Conservation (phyloP, 2,888 invertebrate species). For the Geophilus truncorum region DNA sequence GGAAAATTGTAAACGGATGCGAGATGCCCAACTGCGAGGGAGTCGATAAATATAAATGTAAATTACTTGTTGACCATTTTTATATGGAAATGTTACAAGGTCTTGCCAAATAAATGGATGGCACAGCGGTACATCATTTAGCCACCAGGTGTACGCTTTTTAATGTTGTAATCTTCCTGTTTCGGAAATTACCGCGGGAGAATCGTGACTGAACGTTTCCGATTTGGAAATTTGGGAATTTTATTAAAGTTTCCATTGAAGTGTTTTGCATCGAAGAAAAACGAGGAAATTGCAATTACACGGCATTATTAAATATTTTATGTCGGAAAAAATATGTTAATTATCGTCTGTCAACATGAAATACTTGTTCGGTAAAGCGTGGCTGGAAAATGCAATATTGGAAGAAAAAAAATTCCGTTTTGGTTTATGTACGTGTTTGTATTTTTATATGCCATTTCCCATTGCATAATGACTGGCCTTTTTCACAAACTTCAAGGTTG, state of each 20-base stretch:
- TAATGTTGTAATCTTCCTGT: too few species aligned
- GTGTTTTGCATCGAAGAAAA: too few species aligned
- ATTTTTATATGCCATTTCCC: neutral
- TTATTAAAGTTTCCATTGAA: too few species aligned
- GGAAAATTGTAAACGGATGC: neutral
- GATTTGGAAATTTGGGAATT: too few species aligned
- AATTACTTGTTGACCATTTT: neutral
- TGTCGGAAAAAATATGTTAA: neutral
- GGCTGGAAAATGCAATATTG: neutral
- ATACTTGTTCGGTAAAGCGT: neutral
- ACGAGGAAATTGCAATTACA: neutral
- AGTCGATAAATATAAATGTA: neutral
- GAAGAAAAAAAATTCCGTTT: neutral
- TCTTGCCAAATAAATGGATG: too few species aligned
- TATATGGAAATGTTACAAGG: neutral
- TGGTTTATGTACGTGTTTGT: neutral
- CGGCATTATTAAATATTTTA: neutral
- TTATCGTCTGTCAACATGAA: neutral
- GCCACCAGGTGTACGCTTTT: too few species aligned
- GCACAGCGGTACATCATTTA: neutral
- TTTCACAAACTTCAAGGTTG: constrained; percentile 15
- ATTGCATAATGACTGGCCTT: neutral
- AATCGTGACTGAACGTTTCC: too few species aligned
- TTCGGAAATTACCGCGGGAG: too few species aligned
- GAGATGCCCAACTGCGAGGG: neutral